Percentiles rank a stretch among this genome's conserved stretches.
phyloP scores from a whole-genome alignment of 1,140 invertebrate genomes.

The Arctopsyche grandis region DNA sequence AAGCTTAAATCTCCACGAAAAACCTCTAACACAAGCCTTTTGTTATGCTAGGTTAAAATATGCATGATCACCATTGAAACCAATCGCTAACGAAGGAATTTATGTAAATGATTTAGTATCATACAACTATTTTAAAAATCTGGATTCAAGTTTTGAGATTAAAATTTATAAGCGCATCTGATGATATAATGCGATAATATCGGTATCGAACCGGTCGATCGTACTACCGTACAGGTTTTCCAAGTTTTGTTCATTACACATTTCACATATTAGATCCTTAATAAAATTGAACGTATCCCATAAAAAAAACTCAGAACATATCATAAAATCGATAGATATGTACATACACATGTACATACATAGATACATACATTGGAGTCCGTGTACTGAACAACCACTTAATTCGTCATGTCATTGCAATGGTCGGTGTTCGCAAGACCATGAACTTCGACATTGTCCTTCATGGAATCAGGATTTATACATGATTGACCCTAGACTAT shows the following conservation, averaged over 20 bases:
- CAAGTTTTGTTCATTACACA: not conserved
- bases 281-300: not conserved
- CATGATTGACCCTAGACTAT: not conserved
- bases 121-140: too few species aligned
- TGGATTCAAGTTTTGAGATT: not conserved
- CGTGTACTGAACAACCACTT: too few species aligned
- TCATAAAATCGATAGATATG: not conserved
- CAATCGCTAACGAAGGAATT: too few species aligned
- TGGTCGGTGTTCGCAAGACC: too few species aligned
- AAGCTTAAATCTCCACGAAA: too few species aligned
- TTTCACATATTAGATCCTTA: not conserved
- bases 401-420: not conserved
- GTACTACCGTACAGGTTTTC: conserved; percentile 3
- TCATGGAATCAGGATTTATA: not conserved
- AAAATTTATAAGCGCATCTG: not conserved
- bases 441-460: not conserved
- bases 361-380: too few species aligned
- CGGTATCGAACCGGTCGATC: conserved; percentile 1
- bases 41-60: too few species aligned
- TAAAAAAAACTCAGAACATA: not conserved
- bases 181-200: conserved; percentile 19
- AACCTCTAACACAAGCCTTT: too few species aligned
- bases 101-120: too few species aligned
- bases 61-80: too few species aligned
- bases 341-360: too few species aligned